Base-by-base conservation (phyloP, 2,113 vertebrate genomes). In the Vidua macroura region DNA sequence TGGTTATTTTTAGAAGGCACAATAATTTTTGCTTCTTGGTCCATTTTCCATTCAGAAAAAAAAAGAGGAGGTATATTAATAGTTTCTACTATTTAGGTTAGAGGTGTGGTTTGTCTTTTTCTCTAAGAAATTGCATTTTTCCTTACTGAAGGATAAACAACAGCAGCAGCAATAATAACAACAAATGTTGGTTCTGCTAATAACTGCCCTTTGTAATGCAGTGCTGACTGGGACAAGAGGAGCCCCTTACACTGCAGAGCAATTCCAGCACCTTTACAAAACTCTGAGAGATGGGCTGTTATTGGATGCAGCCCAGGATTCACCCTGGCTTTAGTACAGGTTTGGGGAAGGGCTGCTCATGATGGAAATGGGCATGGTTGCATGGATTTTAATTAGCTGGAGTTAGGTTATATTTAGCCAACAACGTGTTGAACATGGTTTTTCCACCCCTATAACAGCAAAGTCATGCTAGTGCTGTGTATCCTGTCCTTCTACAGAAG, bases 361-460 rank as follows among this genome's bases (percentile, higher is more conserved):
- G 14, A 33, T 41, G 74, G 41, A 64, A 69, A 66, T 6, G 25
- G 22, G 17, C 27, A 20, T 10, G 43, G 49, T 31, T 62, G 52
- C 5, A 7, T 10, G 46, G 37, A 28, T 58, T 1, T 1, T 33
- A 69, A 74, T 75, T 69, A 82, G 51, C 43, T 81, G 39, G 64
- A 83, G 22, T 30, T 60, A 33, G 22, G 31, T 8, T 68, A 31
- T 28, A 16, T 52, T 89, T 73, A 69, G 62, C 28, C 77, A 90
- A 23, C 27, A 68, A 37, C 0, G 0, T 66, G 69, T 23, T 2
- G 2, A 44, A 69, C 21, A 4, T 8, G 37, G 24, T 55, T 92
- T 92, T 88, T 59, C 90, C 35, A 11, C 53, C 60, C 19, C 31
- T 68, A 2, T 33, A 78, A 53, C 3, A 79, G 39, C 25, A 13